phyloP scores from a whole-genome alignment of 2,113 vertebrate genomes.

The Otolemur garnettii region DNA sequence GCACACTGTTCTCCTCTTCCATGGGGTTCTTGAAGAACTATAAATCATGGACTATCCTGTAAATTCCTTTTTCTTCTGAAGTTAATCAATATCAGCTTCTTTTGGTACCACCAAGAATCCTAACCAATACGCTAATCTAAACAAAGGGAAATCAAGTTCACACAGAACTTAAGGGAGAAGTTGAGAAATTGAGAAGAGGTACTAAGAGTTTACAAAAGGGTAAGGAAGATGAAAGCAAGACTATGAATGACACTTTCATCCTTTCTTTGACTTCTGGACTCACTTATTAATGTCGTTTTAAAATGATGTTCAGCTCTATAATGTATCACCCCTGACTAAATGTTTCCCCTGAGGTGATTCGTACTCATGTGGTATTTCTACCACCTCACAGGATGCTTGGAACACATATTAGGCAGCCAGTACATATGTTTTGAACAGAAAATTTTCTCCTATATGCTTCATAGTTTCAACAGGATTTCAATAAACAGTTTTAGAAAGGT shows the following conservation, averaged over 20 bases:
- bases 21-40: not conserved
- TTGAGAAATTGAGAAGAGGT: not conserved
- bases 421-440: not conserved
- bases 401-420: not conserved
- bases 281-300: not conserved
- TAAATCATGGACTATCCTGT: not conserved
- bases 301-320: not conserved
- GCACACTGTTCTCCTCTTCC: not conserved
- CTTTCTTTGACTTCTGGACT: not conserved
- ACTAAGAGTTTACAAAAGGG: not conserved
- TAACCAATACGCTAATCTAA: not conserved
- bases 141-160: slow-evolving; percentile 19
- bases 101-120: not conserved
- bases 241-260: not conserved
- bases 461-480: not conserved
- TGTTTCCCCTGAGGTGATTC: not conserved
- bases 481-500: not conserved
- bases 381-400: not conserved
- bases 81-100: slow-evolving; percentile 35
- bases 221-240: not conserved
- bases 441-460: not conserved
- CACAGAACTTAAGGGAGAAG: not conserved
- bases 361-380: not conserved
- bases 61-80: not conserved
- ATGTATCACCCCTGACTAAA: not conserved